Evolutionary conservation across 2,797 vertebrate species (phyloP), one percentile per base, ranked within the genome.

Genomic region (Meriones psammophilus): DNA sequence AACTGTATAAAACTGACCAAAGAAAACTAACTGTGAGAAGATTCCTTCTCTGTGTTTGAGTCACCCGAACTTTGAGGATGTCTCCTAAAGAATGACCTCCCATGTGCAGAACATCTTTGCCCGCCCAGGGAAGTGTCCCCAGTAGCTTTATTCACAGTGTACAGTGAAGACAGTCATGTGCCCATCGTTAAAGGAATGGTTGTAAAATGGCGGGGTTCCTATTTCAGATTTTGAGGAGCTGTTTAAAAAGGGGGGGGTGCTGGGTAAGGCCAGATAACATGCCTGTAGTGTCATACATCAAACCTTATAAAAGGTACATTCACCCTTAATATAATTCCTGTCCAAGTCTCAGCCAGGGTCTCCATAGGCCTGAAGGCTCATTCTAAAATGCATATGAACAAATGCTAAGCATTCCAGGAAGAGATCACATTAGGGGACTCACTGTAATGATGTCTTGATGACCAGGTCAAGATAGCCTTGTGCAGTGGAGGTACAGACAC

Each of bases 241-340:
- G 14, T 90, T 71, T 60, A 79, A 79, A 94, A 73, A 50, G 73
- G 71, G 17, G 36, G 73, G 71, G 17, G 36, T 28, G 22, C 28
- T 80, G 79, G 18, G 5, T 85, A 54, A 71, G 36, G 56, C 69
- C 18, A 91, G 60, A 22, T 33, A 89, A 93, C 94, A 87, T 86
- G 36, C 10, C 94, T 28, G 30, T 46, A 2, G 24, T 30, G 60
- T 12, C 15, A 66, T 39, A 58, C 78, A 50, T 88, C 81, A 74
- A 69, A n/a, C 80, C 74, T 92, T 39, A 91, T 81, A 69, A 24
- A 73, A 88, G 42, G 36, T 36, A 46, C 33, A 8, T 87, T 60
- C 60, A 88, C 81, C n/a, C n/a, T 81, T 69, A 50, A 62, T 66
- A 8, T 7, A 77, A 36, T 91, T 88, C 17, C 74, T 91, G 33